A percentile compares a stretch with the other conserved stretches of the same genome.
Evolutionary conservation across 1,140 invertebrate species (phyloP).

Genomic region (Acyrthosiphon pisum): DNA sequence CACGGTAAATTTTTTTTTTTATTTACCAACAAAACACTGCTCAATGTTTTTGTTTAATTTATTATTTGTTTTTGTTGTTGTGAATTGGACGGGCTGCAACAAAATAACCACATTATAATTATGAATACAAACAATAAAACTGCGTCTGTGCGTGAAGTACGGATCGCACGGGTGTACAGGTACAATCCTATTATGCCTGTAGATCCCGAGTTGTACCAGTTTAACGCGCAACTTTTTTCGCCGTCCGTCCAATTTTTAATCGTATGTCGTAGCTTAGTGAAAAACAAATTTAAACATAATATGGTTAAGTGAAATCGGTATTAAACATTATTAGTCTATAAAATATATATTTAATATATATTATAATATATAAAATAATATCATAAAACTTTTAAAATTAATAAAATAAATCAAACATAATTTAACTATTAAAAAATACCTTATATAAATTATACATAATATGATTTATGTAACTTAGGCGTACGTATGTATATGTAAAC

Average conservation of each 20-base stretch:
- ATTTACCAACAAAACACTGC: conserved; percentile 53
- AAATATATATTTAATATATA: background rate
- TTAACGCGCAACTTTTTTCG: background rate
- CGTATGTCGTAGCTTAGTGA: conserved; percentile 15
- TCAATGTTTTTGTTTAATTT: conserved; percentile 51
- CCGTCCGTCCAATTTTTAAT: conserved; percentile 43
- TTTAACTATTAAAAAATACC: conserved; percentile 29
- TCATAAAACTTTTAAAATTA: conserved; percentile 33
- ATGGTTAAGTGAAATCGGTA: conserved; percentile 29
- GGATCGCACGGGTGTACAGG: background rate
- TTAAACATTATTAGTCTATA: conserved; percentile 33
- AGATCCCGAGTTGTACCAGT: background rate
- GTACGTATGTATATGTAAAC: conserved; percentile 29
- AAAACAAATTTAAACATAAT: conserved; percentile 30
- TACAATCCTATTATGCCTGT: background rate
- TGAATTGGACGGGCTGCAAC: conserved; percentile 32
- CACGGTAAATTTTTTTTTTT: conserved; percentile 43
- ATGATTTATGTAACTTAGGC: conserved; percentile 35
- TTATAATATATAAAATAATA: conserved; percentile 27
- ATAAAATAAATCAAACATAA: conserved; percentile 25
- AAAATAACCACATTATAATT: background rate
- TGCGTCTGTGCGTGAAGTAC: background rate
- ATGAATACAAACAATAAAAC: background rate
- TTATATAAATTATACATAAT: conserved; percentile 6
- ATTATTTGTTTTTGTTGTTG: conserved; percentile 43